Conservation (phyloP, 2,797 vertebrate genomes). For the Bradypodion pumilum region DNA sequence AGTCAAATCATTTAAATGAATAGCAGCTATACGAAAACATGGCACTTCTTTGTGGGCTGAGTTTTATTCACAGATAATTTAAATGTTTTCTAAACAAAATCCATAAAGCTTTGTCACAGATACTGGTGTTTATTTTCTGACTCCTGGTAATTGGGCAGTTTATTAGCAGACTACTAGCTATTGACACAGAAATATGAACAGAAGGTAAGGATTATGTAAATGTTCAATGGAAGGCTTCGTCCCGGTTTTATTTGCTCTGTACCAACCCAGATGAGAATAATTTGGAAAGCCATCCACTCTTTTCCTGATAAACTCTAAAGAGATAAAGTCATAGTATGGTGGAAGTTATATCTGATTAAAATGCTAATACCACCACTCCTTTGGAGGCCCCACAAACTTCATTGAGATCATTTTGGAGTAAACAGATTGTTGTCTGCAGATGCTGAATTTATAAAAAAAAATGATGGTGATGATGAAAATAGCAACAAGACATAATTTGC, state of each 20-base stretch:
- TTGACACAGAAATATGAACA: conserved; percentile 52
- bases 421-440: not conserved
- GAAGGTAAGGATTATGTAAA: conserved; percentile 46
- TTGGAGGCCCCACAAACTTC: not conserved
- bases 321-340: not conserved
- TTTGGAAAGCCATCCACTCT: conserved; percentile 13
- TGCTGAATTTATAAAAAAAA: not conserved
- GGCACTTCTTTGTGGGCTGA: not conserved
- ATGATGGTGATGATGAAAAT: not conserved
- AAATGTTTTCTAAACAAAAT: conserved; percentile 40
- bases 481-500: not conserved
- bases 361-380: not conserved
- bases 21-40: not conserved
- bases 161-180: conserved; percentile 33
- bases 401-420: not conserved
- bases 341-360: not conserved
- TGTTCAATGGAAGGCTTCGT: conserved; percentile 35
- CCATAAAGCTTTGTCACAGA: conserved; percentile 32
- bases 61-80: conserved; percentile 17
- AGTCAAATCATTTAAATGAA: not conserved
- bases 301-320: not conserved
- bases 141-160: conserved; percentile 51
- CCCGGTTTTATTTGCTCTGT: conserved; percentile 27
- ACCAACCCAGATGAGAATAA: conserved; percentile 18
- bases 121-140: conserved; percentile 44